These are phyloP conservation scores for Tigriopus japonicus DNA, from an alignment of 1,140 invertebrate genomes.

Conservation along the genomic window DNA sequence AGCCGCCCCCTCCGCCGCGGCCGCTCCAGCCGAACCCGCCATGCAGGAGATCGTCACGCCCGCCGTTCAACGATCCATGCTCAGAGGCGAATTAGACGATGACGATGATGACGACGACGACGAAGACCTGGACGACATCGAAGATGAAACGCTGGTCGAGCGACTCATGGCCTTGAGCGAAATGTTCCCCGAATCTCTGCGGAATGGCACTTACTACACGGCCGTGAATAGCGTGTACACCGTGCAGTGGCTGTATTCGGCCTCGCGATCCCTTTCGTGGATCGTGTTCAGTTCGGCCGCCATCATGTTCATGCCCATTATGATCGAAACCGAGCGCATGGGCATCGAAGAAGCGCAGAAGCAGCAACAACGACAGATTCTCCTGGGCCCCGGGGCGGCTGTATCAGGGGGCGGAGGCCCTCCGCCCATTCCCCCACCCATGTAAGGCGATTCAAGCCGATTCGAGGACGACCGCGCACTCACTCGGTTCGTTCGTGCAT, in stretches of 20 bases:
- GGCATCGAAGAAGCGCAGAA: conserved; percentile 8
- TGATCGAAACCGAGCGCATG: conserved; percentile 12
- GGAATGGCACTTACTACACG: too few species aligned
- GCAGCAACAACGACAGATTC: conserved; percentile 10
- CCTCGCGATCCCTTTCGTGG: neutral
- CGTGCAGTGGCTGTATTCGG: neutral
- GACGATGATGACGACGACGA: conserved; percentile 2
- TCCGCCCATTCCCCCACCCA: too few species aligned
- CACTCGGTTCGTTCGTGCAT: too few species aligned
- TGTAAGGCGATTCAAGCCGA: too few species aligned
- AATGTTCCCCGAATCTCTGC: neutral
- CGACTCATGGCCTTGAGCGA: neutral
- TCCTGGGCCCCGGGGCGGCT: conserved; percentile 10
- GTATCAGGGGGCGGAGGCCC: neutral
- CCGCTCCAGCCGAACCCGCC: too few species aligned
- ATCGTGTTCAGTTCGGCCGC: neutral
- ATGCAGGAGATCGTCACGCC: too few species aligned
- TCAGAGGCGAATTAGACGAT: neutral
- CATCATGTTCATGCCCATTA: conserved; percentile 11
- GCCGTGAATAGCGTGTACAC: neutral
- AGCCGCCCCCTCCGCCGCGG: too few species aligned
- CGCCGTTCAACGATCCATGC: too few species aligned
- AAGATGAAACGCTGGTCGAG: conserved; percentile 4
- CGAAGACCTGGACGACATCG: neutral
- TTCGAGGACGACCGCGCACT: too few species aligned